Conservation (phyloP, 2,888 invertebrate species). For the Eupithecia dodoneata region DNA sequence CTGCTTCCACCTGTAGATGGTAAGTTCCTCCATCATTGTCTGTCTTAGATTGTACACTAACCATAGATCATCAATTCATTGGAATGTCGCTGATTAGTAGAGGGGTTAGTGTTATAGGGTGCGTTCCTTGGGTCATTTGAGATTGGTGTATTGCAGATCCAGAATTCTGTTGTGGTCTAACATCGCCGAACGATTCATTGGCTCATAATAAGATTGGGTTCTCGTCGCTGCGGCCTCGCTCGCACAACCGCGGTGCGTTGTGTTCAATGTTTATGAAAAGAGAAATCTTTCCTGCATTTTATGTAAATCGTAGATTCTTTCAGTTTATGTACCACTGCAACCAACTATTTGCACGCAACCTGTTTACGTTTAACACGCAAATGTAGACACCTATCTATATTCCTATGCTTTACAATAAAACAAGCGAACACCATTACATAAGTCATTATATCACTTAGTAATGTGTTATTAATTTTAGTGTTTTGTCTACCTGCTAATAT, state of each 20-base stretch:
- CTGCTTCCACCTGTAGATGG: constrained; percentile 95
- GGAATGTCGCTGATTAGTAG: constrained; percentile 14
- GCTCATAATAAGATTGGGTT: constrained; percentile 84
- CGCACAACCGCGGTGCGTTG: constrained; percentile 86
- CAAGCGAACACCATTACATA: constrained; percentile 42
- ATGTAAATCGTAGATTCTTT: constrained; percentile 57
- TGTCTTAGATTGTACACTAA: constrained; percentile 18
- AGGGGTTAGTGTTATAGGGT: constrained; percentile 17
- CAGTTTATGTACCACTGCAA: constrained; percentile 60
- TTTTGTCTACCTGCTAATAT: constrained; percentile 28
- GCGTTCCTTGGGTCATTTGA: constrained; percentile 45
- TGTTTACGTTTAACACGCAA: constrained; percentile 54
- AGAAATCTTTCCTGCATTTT: constrained; percentile 69
- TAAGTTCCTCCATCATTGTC: constrained; percentile 60
- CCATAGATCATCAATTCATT: constrained; percentile 20
- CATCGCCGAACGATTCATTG: constrained; percentile 90
- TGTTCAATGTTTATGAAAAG: constrained; percentile 83
- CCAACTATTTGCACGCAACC: constrained; percentile 50
- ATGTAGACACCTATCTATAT: constrained; percentile 55
- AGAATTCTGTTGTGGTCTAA: constrained; percentile 94
- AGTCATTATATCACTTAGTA: constrained; percentile 38
- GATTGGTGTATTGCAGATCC: constrained; percentile 89
- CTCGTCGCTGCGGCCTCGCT: constrained; percentile 81
- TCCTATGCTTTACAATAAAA: constrained; percentile 59
- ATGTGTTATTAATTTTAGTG: constrained; percentile 30